phyloP scores from a whole-genome alignment of 2,888 invertebrate genomes.

The Acanthosoma haemorrhoidale region DNA sequence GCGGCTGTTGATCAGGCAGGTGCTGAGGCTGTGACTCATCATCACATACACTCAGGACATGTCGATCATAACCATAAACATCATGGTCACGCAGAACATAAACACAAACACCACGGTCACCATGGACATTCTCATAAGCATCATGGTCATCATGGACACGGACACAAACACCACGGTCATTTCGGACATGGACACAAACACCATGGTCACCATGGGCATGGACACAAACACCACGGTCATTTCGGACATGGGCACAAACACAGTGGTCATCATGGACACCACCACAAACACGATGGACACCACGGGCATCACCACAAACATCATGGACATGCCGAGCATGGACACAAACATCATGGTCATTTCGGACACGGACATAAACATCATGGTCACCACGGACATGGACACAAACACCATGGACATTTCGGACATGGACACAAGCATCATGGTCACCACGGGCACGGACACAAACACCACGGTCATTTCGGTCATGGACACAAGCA shows the following conservation, averaged over 20 bases:
- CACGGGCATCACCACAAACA: constrained; percentile 16
- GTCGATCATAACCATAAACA: constrained; percentile 23
- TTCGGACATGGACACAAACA: constrained; percentile 6
- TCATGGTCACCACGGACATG: constrained; percentile 17
- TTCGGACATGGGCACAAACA: constrained; percentile 13
- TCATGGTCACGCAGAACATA: constrained; percentile 14
- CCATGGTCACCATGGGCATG: constrained; percentile 16
- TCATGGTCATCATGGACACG: constrained; percentile 14
- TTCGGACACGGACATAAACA: constrained; percentile 24
- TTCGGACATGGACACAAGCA: constrained; percentile 21
- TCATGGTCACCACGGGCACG: constrained; percentile 17
- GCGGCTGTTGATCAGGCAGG: not conserved
- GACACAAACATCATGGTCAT: constrained; percentile 19
- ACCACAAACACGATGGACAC: constrained; percentile 15
- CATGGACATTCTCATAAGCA: not conserved
- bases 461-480: constrained; percentile 14
- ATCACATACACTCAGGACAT: constrained; percentile 17
- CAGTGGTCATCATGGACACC: constrained; percentile 15
- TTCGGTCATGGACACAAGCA: constrained; percentile 27
- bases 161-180: constrained; percentile 17
- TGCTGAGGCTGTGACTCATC: constrained; percentile 21
- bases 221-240: constrained; percentile 7
- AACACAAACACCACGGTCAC: constrained; percentile 6
- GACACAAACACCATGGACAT: constrained; percentile 16
- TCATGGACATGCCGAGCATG: constrained; percentile 8